These are phyloP conservation scores for Ptilorrhoa leucosticta DNA, from an alignment of 2,113 vertebrate species.

Conservation along the genomic window DNA sequence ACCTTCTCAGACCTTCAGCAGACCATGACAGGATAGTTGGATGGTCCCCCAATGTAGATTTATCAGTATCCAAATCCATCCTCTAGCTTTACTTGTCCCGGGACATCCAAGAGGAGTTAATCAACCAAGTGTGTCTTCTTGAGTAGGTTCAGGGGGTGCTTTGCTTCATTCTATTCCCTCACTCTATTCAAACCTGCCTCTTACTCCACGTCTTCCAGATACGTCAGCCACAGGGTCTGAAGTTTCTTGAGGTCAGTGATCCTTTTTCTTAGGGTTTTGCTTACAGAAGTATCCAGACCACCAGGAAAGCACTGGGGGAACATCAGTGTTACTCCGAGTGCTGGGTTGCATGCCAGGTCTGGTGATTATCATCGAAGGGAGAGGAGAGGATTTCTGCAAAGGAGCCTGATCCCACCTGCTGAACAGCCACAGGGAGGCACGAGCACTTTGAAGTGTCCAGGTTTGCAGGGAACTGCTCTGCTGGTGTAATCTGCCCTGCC, in stretches of 20 bases:
- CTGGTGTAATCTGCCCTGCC: background rate
- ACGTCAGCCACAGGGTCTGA: background rate
- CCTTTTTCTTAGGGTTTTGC: background rate
- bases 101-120: background rate
- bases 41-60: background rate
- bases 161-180: background rate
- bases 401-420: background rate
- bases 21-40: background rate
- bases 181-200: background rate
- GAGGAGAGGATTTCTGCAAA: background rate
- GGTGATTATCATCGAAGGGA: accelerated
- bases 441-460: background rate
- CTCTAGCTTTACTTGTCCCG: background rate
- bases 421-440: background rate
- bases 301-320: background rate
- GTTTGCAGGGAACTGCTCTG: background rate
- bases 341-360: background rate
- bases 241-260: background rate
- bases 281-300: background rate
- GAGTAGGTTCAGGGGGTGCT: background rate
- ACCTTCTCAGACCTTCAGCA: background rate
- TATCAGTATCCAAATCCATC: background rate
- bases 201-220: background rate
- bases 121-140: background rate
- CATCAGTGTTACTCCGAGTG: background rate